Evolutionary conservation across 2,113 vertebrate species (phyloP).

Genomic region (Phaetusa simplex): DNA sequence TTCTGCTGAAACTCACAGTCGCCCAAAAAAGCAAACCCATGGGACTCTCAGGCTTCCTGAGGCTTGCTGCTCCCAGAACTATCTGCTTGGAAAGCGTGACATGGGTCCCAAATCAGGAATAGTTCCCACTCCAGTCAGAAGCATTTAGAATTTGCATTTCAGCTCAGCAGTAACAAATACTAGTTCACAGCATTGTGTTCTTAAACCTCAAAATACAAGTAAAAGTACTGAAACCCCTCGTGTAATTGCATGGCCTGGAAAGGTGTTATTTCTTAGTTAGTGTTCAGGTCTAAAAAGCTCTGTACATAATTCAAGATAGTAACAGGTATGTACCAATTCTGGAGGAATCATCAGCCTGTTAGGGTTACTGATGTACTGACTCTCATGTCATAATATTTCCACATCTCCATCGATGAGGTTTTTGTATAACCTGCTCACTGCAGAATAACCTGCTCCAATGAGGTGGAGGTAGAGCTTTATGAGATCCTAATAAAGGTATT

Average conservation of each 20-base stretch:
- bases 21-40: neutral
- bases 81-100: neutral
- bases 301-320: neutral
- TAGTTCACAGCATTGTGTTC: neutral
- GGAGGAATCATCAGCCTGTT: neutral
- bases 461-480: neutral
- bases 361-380: neutral
- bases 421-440: neutral
- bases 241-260: neutral
- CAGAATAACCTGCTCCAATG: neutral
- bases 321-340: neutral
- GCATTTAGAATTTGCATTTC: neutral
- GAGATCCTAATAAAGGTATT: neutral
- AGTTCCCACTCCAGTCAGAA: neutral
- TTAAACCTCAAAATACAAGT: neutral
- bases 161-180: neutral
- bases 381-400: neutral
- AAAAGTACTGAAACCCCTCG: neutral
- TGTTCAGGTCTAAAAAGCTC: neutral
- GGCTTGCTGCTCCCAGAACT: neutral
- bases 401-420: neutral
- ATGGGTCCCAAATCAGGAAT: neutral
- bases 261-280: neutral
- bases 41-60: neutral
- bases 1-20: neutral